Conservation (phyloP, 2,888 invertebrate species). For the Slavum lentiscoides region DNA sequence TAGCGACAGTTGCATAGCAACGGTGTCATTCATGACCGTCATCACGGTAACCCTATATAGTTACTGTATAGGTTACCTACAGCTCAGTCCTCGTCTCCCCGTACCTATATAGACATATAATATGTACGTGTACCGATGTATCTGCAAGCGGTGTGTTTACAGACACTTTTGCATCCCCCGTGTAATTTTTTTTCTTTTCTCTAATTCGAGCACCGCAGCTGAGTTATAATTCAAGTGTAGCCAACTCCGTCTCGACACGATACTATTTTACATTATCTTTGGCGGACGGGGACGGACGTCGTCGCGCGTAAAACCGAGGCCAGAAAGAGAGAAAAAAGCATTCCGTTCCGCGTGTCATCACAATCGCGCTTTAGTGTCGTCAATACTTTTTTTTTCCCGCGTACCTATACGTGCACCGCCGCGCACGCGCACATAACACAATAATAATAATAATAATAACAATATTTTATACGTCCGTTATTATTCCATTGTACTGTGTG, state of each 20-base stretch:
- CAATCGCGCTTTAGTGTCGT: neutral
- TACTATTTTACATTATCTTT: neutral
- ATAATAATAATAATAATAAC: no score
- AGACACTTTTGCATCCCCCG: no score
- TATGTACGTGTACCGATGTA: no score
- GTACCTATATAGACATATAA: no score
- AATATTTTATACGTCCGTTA: neutral
- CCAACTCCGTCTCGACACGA: conserved; percentile 16
- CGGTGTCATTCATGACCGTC: no score
- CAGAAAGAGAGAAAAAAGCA: neutral
- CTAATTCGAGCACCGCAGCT: no score
- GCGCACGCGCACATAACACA: neutral
- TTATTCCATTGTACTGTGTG: neutral
- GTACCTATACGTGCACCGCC: neutral
- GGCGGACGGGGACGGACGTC: conserved; percentile 12
- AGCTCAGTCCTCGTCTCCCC: no score
- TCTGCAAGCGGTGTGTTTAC: no score
- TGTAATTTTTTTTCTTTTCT: no score
- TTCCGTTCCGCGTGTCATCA: conserved; percentile 51
- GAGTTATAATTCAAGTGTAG: neutral
- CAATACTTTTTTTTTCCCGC: conserved; percentile 18
- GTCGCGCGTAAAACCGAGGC: neutral
- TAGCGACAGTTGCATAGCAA: no score
- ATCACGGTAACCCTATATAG: no score
- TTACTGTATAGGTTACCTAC: no score